phyloP scores from a whole-genome alignment of 2,113 vertebrate genomes.

The Trochalopteron elliotii region DNA sequence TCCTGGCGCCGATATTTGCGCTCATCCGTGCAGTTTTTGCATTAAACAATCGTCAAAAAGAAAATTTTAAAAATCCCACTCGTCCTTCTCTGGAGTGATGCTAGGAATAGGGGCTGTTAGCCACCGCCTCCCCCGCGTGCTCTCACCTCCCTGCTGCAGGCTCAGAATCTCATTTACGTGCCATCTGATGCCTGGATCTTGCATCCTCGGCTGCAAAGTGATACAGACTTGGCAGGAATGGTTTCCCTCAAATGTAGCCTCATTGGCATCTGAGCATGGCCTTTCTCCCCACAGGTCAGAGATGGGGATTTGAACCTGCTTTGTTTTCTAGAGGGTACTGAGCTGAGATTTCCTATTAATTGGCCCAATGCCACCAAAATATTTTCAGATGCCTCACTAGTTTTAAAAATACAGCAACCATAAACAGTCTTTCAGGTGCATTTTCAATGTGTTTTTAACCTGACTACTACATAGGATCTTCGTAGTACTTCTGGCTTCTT shows the following conservation, averaged over 20 bases:
- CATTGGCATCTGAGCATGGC: background rate
- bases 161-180: background rate
- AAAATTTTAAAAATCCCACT: background rate
- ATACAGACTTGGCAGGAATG: background rate
- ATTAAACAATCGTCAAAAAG: background rate
- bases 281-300: background rate
- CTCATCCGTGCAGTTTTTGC: background rate
- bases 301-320: background rate
- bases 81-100: background rate
- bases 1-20: background rate
- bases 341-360: background rate
- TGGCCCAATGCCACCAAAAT: background rate
- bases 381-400: background rate
- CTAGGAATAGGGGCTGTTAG: conserved; percentile 47
- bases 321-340: background rate
- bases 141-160: background rate
- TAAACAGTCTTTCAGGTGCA: background rate
- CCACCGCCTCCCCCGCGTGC: background rate
- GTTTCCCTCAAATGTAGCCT: background rate
- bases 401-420: background rate
- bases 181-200: conserved; percentile 26
- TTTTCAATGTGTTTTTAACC: background rate
- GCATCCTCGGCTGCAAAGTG: background rate
- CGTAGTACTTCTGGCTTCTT: background rate
- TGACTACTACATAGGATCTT: background rate